Base-by-base conservation (phyloP, 2,888 invertebrate genomes). In the Tetragonula carbonaria region DNA sequence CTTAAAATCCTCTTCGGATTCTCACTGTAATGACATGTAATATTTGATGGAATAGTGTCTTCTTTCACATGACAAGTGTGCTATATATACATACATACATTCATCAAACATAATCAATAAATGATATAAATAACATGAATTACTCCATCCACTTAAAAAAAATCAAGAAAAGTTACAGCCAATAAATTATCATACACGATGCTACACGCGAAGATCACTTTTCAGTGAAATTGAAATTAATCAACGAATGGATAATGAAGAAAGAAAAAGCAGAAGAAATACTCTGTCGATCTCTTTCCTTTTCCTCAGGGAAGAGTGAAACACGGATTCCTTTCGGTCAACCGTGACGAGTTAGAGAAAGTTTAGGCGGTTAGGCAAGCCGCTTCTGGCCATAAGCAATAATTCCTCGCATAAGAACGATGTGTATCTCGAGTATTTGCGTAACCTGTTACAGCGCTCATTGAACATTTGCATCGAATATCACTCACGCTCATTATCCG, bases 281-380 rank as follows among this genome's bases (percentile, higher is more conserved):
- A 5, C 18, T 28, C 28, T 33, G 33, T 38, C 21, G 63, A 63
- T 28, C 33, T 33, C 21, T 13, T 74, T 74, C 68, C 18, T 33
- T 62, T 62, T n/a, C 8, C 0, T 28, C 14, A n/a, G 23, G 2
- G 63, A 86, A 78, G 59, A 78, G 78, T 23, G 74, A 85, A 75
- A 78, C 80, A 80, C 67, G 63, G 77, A 78, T 78, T 78, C 74
- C 77, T 80, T 73, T 76, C 78, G 75, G 75, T 75, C 85, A 85
- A 65, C 80, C 85, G 74, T 88, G 71, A 87, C 83, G 81, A 87
- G 87, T 65, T 84, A 84, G 91, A 88, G 91, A 91, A 91, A 91
- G 91, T 91, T 83, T 78, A 75, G n/a, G 28, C 28, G 70, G 73
- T 91, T 90, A 85, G 68, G 90, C 88, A 90, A 91, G 82, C 74